Percentiles rank a stretch among this genome's conserved stretches.
phyloP scores from a whole-genome alignment of 2,888 invertebrate species.

The Meghimatium bilineatum region DNA sequence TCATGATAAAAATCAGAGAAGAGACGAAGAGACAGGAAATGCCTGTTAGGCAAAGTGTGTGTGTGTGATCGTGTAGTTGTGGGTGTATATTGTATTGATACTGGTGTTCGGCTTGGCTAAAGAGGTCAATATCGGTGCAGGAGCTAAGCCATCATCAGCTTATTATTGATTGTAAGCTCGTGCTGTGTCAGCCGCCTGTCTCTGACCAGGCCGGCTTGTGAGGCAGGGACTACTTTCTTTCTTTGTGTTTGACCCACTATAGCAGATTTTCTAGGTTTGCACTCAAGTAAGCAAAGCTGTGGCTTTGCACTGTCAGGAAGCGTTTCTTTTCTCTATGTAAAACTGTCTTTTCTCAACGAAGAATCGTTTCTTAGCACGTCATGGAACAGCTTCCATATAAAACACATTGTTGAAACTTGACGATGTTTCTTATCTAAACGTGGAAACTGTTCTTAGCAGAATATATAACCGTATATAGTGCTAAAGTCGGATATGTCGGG shows the following conservation, averaged over 20 bases:
- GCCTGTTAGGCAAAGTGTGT: background rate
- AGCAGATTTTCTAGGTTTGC: conserved; percentile 35
- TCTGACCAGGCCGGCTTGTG: conserved; percentile 36
- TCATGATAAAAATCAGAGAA: background rate
- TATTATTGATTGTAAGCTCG: conserved; percentile 39
- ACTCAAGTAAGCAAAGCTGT: background rate
- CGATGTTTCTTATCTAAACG: no score
- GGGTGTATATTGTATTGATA: background rate
- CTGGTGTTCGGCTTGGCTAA: background rate
- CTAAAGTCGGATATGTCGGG: no score
- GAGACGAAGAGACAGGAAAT: background rate
- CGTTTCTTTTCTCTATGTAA: background rate
- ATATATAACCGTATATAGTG: no score
- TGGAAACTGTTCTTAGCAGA: no score
- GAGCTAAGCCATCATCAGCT: conserved; percentile 34
- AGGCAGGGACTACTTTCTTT: conserved; percentile 48
- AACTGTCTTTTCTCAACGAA: no score
- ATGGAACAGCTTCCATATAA: no score
- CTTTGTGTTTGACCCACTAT: conserved; percentile 47
- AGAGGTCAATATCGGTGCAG: conserved; percentile 30
- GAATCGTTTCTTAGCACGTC: no score
- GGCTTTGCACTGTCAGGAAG: background rate
- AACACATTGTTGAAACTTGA: no score
- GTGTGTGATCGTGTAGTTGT: background rate
- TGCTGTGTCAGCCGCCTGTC: conserved; percentile 31